phyloP scores from a whole-genome alignment of 1,140 invertebrate species.

The Lordiphosa mommai region DNA sequence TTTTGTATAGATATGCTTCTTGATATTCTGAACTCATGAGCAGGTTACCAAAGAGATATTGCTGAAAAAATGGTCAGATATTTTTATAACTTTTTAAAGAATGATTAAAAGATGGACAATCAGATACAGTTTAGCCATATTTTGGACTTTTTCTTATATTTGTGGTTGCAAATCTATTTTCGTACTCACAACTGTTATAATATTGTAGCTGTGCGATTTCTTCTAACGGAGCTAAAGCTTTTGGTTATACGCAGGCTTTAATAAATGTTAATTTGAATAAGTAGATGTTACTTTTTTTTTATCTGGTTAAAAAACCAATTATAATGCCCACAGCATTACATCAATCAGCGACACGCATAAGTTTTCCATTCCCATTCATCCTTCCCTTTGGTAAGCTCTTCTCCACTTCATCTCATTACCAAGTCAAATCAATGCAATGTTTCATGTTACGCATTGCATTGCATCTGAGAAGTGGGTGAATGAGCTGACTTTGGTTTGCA shows the following conservation, averaged over 20 bases:
- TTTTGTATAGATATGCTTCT: no score
- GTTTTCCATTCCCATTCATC: slow-evolving; percentile 12
- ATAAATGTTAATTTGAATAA: slow-evolving; percentile 4
- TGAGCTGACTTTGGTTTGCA: slow-evolving; percentile 11
- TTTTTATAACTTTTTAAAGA: no score
- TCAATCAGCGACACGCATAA: slow-evolving; percentile 54
- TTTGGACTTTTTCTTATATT: no score
- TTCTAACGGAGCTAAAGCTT: no score
- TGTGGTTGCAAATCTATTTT: no score
- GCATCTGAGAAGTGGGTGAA: slow-evolving; percentile 64
- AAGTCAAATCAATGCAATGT: slow-evolving; percentile 54
- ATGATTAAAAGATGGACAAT: no score
- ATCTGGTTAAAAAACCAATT: slow-evolving; percentile 36
- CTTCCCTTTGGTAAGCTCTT: neutral
- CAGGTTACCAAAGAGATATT: no score
- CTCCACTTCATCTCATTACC: slow-evolving; percentile 28
- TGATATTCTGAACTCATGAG: no score
- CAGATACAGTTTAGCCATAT: no score
- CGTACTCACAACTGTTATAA: no score
- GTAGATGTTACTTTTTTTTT: neutral
- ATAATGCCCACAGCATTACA: slow-evolving; percentile 40
- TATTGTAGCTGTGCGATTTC: no score
- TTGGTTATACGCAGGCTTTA: neutral
- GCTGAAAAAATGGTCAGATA: no score
- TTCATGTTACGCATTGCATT: slow-evolving; percentile 39